phyloP scores from a whole-genome alignment of 2,888 invertebrate species.

The Synergus itoensis region DNA sequence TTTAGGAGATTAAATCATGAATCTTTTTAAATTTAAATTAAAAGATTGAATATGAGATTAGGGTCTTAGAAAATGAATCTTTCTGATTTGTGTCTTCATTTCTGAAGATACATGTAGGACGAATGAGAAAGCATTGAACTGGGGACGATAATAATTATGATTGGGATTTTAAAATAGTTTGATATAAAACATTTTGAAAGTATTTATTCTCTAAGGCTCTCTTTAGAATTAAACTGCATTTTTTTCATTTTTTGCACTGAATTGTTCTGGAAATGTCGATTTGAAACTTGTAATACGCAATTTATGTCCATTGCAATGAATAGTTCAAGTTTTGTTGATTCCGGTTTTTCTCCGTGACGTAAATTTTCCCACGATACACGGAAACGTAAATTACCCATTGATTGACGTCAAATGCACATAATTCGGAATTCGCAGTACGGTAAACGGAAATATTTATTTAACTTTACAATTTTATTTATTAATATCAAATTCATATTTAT shows the following conservation, averaged over 20 bases:
- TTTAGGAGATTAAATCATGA: background rate
- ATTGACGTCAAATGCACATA: background rate
- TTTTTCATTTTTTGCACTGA: background rate
- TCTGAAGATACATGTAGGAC: background rate
- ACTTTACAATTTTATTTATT: background rate
- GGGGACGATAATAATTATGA: background rate
- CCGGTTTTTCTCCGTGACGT: conserved; percentile 19
- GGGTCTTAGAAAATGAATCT: background rate
- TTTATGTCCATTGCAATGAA: background rate
- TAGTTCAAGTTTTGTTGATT: conserved; percentile 3
- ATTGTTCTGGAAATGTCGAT: background rate
- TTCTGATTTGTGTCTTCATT: background rate
- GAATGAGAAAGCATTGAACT: background rate
- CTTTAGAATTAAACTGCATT: background rate
- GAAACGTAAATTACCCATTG: background rate
- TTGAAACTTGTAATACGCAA: background rate
- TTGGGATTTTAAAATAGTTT: too few species aligned
- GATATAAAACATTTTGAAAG: background rate
- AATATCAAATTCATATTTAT: background rate
- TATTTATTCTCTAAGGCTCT: too few species aligned
- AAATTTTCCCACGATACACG: background rate
- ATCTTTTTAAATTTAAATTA: background rate
- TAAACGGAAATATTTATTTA: background rate
- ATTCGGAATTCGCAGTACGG: background rate
- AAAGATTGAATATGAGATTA: background rate